phyloP scores from a whole-genome alignment of 2,888 invertebrate species.

The Watsonalla cultraria region DNA sequence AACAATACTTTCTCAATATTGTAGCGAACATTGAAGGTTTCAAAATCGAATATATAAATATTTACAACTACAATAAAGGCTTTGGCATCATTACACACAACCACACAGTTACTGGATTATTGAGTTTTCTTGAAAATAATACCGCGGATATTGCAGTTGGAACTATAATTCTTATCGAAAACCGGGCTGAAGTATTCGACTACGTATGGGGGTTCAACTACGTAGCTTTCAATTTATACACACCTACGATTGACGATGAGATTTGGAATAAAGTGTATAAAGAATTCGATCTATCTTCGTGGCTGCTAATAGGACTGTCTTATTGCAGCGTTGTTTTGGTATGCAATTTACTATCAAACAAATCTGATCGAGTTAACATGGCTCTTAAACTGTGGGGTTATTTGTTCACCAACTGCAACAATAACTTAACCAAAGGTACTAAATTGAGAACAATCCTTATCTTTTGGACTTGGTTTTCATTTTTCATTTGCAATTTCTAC shows the following conservation, averaged over 20 bases:
- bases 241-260: constrained; percentile 28
- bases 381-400: constrained; percentile 43
- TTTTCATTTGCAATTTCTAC: constrained; percentile 50
- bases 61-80: constrained; percentile 9
- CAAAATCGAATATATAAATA: constrained; percentile 26
- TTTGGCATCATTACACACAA: constrained; percentile 42
- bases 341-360: constrained; percentile 16
- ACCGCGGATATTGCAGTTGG: constrained; percentile 41
- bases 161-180: constrained; percentile 40
- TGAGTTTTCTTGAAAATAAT: constrained; percentile 31
- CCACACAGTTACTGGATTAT: constrained; percentile 39
- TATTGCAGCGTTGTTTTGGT: constrained; percentile 24
- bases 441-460: constrained; percentile 35
- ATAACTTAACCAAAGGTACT: constrained; percentile 27
- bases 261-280: constrained; percentile 44
- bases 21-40: constrained; percentile 34
- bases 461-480: constrained; percentile 55
- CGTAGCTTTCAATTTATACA: constrained; percentile 32
- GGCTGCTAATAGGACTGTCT: constrained; percentile 38
- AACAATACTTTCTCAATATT: constrained; percentile 43
- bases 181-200: constrained; percentile 44
- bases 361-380: constrained; percentile 21
- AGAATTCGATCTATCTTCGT: constrained; percentile 38
- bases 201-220: constrained; percentile 46
- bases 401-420: constrained; percentile 36